These are phyloP conservation scores for Tribolium madens DNA, from an alignment of 1,140 invertebrate genomes.

Conservation along the genomic window DNA sequence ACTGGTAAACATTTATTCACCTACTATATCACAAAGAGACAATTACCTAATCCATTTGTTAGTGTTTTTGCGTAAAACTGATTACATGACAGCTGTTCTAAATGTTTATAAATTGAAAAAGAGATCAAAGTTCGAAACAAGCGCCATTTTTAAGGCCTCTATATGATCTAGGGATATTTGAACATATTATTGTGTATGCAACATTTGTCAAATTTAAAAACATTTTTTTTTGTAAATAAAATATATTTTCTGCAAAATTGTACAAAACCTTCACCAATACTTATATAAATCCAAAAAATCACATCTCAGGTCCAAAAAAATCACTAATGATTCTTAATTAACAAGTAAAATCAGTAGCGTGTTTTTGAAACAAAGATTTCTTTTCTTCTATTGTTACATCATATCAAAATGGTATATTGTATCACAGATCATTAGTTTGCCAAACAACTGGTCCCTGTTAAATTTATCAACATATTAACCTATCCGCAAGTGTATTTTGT, in stretches of 20 bases:
- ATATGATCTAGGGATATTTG: no score
- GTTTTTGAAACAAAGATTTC: background rate
- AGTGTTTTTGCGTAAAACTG: background rate
- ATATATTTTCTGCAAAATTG: background rate
- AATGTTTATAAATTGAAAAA: background rate
- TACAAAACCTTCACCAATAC: background rate
- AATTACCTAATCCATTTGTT: background rate
- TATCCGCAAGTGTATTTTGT: background rate
- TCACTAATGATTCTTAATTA: background rate
- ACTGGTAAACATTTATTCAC: background rate
- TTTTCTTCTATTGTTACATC: background rate
- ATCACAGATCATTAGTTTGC: background rate
- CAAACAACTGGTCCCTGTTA: background rate
- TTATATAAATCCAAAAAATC: background rate
- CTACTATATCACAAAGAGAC: background rate
- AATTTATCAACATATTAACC: slow-evolving; percentile 1
- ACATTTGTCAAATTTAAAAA: no score
- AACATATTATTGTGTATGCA: no score
- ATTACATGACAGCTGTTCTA: background rate
- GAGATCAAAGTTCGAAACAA: background rate
- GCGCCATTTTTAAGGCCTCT: background rate
- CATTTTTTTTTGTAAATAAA: no score
- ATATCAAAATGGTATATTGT: background rate
- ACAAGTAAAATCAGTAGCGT: background rate
- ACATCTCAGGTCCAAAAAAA: background rate